Conservation (phyloP, 2,888 invertebrate genomes). For the Ormyrus thymus region DNA sequence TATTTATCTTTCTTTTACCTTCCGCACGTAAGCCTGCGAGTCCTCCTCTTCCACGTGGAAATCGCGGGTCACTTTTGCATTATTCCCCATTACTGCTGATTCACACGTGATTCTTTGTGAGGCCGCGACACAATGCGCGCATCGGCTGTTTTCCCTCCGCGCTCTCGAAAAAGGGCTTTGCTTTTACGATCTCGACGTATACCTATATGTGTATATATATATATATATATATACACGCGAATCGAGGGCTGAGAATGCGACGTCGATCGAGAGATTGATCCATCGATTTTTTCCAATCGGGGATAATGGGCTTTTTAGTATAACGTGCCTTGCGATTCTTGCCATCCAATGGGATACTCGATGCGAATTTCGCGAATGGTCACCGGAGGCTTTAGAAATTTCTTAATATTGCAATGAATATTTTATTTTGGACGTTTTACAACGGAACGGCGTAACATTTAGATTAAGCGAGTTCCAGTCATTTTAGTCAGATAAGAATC, state of each 20-base stretch:
- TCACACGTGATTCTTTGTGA: conserved; percentile 72
- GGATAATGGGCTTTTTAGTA: conserved; percentile 11
- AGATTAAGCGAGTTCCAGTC: too few species aligned
- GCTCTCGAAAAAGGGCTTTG: background rate
- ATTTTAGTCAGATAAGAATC: too few species aligned
- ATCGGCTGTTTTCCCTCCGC: conserved; percentile 51
- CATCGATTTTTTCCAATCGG: conserved; percentile 19
- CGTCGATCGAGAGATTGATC: conserved; percentile 18
- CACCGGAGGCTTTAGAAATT: background rate
- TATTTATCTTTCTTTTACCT: too few species aligned
- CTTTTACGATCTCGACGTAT: background rate
- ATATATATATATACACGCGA: background rate
- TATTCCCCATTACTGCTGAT: conserved; percentile 73
- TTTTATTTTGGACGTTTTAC: too few species aligned
- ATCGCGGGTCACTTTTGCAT: conserved; percentile 67
- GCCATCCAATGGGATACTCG: background rate
- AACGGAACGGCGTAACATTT: too few species aligned
- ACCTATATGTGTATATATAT: background rate
- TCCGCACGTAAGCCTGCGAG: too few species aligned
- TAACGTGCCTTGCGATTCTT: background rate
- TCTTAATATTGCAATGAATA: too few species aligned
- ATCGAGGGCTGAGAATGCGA: background rate
- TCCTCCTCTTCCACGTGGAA: background rate
- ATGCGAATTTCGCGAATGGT: background rate
- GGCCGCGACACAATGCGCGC: conserved; percentile 66